phyloP scores from a whole-genome alignment of 2,888 invertebrate genomes.

The Melanargia galathea region DNA sequence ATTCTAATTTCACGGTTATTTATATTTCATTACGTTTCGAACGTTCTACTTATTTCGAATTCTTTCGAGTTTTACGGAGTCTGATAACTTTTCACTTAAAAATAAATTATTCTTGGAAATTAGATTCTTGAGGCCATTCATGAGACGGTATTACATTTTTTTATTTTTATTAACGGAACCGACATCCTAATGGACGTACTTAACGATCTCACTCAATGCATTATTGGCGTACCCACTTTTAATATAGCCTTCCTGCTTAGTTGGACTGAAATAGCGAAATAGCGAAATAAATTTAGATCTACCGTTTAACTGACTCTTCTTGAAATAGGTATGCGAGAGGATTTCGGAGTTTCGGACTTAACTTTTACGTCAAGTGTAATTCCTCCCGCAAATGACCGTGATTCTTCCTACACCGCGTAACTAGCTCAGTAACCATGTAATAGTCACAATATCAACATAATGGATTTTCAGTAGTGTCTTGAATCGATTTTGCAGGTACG shows the following conservation, averaged over 20 bases:
- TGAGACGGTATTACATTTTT: no score
- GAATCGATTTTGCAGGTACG: conserved; percentile 20
- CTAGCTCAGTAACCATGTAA: no score
- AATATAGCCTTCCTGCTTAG: neutral
- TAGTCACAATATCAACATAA: no score
- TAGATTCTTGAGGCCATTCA: neutral
- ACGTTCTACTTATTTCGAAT: neutral
- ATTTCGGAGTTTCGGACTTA: no score
- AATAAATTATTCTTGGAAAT: neutral
- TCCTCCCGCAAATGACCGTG: no score
- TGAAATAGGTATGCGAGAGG: no score
- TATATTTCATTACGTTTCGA: neutral
- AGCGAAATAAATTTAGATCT: no score
- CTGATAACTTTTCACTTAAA: neutral
- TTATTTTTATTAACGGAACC: no score
- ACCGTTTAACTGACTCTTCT: no score
- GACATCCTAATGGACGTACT: neutral
- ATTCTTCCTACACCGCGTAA: no score
- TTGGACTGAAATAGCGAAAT: no score
- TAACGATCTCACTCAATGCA: neutral
- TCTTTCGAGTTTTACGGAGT: neutral
- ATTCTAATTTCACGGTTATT: conserved; percentile 9
- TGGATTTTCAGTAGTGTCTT: neutral
- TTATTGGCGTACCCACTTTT: neutral
- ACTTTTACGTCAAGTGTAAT: no score